A percentile compares a stretch with the other conserved stretches of the same genome.
These are phyloP conservation scores for Drosophila mettleri DNA, from an alignment of 2,888 invertebrate genomes.

Conservation along the genomic window DNA sequence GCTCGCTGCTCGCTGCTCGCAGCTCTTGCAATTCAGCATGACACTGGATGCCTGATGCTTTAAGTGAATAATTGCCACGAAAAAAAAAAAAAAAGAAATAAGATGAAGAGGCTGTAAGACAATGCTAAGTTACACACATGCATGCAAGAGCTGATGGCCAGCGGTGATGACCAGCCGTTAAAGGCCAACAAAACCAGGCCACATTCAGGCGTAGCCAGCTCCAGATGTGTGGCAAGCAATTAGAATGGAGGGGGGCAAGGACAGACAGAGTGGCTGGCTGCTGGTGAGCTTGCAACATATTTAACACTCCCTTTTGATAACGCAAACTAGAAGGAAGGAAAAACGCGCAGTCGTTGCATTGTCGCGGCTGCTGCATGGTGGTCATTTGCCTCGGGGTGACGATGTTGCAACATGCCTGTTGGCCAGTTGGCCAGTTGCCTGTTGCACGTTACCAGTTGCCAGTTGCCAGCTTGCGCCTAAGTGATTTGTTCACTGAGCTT, in stretches of 20 bases:
- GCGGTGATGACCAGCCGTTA: slow-evolving; percentile 63
- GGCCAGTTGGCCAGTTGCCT: slow-evolving; percentile 16
- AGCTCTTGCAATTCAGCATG: slow-evolving; percentile 76
- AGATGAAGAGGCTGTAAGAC: slow-evolving; percentile 33
- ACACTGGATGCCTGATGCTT: slow-evolving; percentile 74
- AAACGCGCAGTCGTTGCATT: slow-evolving; percentile 58
- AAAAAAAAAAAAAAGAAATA: slow-evolving; percentile 50
- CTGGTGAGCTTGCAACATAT: slow-evolving; percentile 70
- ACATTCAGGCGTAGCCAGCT: slow-evolving; percentile 37
- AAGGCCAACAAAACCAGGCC: slow-evolving; percentile 71
- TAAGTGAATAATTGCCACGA: slow-evolving; percentile 81
- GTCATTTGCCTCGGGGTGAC: slow-evolving; percentile 75
- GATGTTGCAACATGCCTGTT: slow-evolving; percentile 45
- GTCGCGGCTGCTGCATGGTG: slow-evolving; percentile 66
- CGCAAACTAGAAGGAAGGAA: slow-evolving; percentile 67
- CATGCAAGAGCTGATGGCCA: slow-evolving; percentile 48
- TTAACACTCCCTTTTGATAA: slow-evolving; percentile 76
- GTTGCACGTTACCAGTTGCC: slow-evolving; percentile 6
- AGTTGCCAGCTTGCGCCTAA: slow-evolving; percentile 63
- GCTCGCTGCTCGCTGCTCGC: slow-evolving; percentile 44
- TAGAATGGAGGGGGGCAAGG: slow-evolving; percentile 43
- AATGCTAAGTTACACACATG: slow-evolving; percentile 40
- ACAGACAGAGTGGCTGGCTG: slow-evolving; percentile 3
- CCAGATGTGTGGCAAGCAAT: slow-evolving; percentile 42
- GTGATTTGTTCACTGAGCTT: slow-evolving; percentile 73